A percentile compares a stretch with the other conserved stretches of the same genome.
Conservation (phyloP, 1,140 invertebrate species). For the Calliphora vicina region DNA sequence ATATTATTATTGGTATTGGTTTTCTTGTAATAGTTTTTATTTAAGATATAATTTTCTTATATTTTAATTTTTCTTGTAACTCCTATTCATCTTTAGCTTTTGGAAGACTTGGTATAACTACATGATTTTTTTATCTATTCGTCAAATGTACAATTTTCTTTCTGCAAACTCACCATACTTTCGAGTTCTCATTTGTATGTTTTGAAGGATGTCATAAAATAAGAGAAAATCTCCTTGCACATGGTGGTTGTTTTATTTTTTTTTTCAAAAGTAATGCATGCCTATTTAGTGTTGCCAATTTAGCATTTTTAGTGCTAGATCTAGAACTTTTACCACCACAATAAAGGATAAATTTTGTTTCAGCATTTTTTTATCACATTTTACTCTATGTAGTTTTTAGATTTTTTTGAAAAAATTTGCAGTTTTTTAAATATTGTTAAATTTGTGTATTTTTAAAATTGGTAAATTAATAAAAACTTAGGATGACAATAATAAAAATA, state of each 20-base stretch:
- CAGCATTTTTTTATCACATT: no score
- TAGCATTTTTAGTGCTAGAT: no score
- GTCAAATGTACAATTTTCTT: background rate
- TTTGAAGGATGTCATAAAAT: background rate
- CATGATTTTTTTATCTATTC: background rate
- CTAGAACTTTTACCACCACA: no score
- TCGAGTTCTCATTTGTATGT: background rate
- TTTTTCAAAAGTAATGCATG: background rate
- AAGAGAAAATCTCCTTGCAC: background rate
- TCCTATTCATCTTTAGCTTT: slow-evolving; percentile 42
- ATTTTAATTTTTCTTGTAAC: background rate
- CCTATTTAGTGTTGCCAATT: background rate
- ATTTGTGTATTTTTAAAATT: no score
- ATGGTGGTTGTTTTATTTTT: background rate
- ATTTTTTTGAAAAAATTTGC: no score
- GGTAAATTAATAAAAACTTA: no score
- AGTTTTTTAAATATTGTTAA: no score
- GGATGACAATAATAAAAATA: no score
- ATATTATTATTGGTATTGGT: background rate
- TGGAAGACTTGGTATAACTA: slow-evolving; percentile 48
- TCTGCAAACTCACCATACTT: background rate
- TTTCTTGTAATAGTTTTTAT: background rate
- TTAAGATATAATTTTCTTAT: background rate
- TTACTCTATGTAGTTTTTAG: no score
- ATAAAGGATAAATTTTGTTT: no score